Evolutionary conservation across 2,888 invertebrate genomes (phyloP).

Genomic region (Subacronicta megacephala): DNA sequence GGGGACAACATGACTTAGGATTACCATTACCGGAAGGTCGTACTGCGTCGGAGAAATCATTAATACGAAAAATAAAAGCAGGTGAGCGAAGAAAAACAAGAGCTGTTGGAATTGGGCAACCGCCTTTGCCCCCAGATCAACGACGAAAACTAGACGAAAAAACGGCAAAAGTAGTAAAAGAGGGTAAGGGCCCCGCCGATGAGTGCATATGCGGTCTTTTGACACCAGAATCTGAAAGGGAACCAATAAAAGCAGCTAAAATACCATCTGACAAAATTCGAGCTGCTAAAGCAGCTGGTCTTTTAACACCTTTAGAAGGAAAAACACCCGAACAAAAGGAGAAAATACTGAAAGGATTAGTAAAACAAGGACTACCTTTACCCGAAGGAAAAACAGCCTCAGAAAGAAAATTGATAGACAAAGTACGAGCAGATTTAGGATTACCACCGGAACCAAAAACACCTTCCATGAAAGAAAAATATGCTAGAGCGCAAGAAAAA

Average conservation of each 20-base stretch:
- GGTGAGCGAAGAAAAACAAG: conserved; percentile 5
- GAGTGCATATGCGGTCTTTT: conserved; percentile 61
- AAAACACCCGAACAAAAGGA: conserved; percentile 32
- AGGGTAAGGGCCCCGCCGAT: conserved; percentile 59
- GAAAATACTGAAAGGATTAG: conserved; percentile 28
- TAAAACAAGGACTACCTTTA: conserved; percentile 28
- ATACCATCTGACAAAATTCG: neutral
- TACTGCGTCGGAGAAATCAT: conserved; percentile 12
- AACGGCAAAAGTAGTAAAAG: conserved; percentile 58
- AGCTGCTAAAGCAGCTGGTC: conserved; percentile 23
- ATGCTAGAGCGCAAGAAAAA: conserved; percentile 16
- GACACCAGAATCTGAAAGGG: conserved; percentile 46
- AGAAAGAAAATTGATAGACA: conserved; percentile 22
- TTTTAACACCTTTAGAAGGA: conserved; percentile 31
- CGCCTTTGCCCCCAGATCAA: conserved; percentile 24
- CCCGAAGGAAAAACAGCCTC: conserved; percentile 37
- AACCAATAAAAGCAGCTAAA: neutral
- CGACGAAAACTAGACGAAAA: conserved; percentile 36
- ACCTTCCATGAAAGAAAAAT: conserved; percentile 19
- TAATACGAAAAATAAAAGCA: conserved; percentile 5
- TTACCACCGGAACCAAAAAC: conserved; percentile 37
- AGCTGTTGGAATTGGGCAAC: conserved; percentile 21
- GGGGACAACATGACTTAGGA: conserved; percentile 26
- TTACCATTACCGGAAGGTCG: conserved; percentile 19
- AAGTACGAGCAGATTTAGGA: conserved; percentile 24